These are phyloP conservation scores for Dyspetes luteomarginatus DNA, from an alignment of 2,888 invertebrate species.

Conservation along the genomic window DNA sequence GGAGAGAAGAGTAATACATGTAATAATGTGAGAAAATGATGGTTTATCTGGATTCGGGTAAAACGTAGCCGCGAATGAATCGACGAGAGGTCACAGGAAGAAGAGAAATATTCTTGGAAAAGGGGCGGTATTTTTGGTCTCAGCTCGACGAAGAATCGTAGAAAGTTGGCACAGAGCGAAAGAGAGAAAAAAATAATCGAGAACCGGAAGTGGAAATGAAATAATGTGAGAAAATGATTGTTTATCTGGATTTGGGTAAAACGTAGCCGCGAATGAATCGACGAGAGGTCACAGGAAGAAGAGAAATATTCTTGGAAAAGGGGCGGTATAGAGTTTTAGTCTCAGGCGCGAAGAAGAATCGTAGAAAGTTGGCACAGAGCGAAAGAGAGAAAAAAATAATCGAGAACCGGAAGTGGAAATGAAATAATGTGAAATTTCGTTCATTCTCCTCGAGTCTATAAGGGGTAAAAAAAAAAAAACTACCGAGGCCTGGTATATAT, in stretches of 20 bases:
- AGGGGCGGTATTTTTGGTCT: neutral
- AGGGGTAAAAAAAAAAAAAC: slow-evolving; percentile 1
- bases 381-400: slow-evolving; percentile 6
- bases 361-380: slow-evolving; percentile 22
- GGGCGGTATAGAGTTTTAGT: neutral
- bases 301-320: no score
- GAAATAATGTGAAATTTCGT: slow-evolving; percentile 62
- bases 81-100: neutral
- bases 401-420: slow-evolving; percentile 30
- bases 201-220: neutral
- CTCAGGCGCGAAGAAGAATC: slow-evolving; percentile 10
- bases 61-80: slow-evolving; percentile 8
- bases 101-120: no score
- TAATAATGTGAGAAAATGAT: slow-evolving; percentile 53
- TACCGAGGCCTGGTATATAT: slow-evolving; percentile 44
- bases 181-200: neutral
- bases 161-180: slow-evolving; percentile 15
- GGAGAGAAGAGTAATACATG: slow-evolving; percentile 42
- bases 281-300: neutral
- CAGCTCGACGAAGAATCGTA: slow-evolving; percentile 17
- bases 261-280: neutral
- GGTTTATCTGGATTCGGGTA: slow-evolving; percentile 39
- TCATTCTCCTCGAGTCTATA: slow-evolving; percentile 22
- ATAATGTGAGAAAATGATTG: slow-evolving; percentile 42
- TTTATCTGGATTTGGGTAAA: slow-evolving; percentile 40